These are phyloP conservation scores for Diadegma fenestrale DNA, from an alignment of 2,888 invertebrate species.

Conservation along the genomic window DNA sequence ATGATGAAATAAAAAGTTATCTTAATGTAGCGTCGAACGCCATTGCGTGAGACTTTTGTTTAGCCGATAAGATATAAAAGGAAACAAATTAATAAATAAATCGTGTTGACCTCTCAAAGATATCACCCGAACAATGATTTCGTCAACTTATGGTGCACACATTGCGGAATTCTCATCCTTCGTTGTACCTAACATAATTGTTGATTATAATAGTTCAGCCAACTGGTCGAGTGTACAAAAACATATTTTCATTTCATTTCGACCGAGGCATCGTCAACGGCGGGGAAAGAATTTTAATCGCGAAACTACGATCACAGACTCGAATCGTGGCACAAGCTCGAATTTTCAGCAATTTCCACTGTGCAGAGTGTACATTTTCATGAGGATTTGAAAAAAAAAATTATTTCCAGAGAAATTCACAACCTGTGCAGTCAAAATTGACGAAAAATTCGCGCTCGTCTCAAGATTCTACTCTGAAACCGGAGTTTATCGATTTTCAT, in stretches of 20 bases:
- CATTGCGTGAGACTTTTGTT: constrained; percentile 61
- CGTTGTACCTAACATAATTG: constrained; percentile 41
- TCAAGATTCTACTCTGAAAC: too few relatives aligned
- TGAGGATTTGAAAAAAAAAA: too few relatives aligned
- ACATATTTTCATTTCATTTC: background rate
- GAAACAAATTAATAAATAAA: constrained; percentile 16
- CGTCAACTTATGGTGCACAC: constrained; percentile 30
- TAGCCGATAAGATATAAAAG: constrained; percentile 57
- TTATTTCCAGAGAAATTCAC: too few relatives aligned
- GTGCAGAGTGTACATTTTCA: too few relatives aligned
- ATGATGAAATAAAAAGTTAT: constrained; percentile 33
- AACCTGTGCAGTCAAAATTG: too few relatives aligned
- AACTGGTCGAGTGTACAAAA: constrained; percentile 4
- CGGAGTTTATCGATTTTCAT: too few relatives aligned
- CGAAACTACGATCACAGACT: too few relatives aligned
- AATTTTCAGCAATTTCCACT: background rate
- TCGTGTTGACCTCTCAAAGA: constrained; percentile 39
- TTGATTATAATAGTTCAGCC: constrained; percentile 7
- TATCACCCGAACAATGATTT: constrained; percentile 17
- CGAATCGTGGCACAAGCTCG: background rate
- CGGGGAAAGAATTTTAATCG: background rate
- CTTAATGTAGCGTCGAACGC: constrained; percentile 63
- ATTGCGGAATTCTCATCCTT: constrained; percentile 49
- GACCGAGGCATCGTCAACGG: background rate
- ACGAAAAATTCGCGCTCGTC: too few relatives aligned